phyloP scores from a whole-genome alignment of 2,888 invertebrate genomes.

The Hydropsyche betteni region DNA sequence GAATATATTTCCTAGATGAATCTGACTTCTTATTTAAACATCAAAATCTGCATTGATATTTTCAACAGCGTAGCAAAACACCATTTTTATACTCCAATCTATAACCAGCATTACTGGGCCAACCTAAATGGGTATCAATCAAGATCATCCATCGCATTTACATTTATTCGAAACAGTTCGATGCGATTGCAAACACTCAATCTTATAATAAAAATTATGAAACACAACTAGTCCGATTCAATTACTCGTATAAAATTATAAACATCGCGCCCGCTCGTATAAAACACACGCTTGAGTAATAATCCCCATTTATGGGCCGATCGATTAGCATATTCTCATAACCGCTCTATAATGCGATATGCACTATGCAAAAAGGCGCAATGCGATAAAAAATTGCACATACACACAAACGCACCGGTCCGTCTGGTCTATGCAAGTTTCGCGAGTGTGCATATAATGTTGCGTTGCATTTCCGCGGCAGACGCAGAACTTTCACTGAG shows the following conservation, averaged over 20 bases:
- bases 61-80: no score
- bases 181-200: no score
- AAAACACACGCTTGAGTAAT: constrained; percentile 31
- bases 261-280: not conserved
- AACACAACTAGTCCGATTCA: no score
- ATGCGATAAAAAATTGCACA: constrained; percentile 13
- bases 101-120: no score
- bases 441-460: constrained; percentile 17
- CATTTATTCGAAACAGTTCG: no score
- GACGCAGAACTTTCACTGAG: constrained; percentile 37
- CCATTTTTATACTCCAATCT: no score
- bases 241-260: constrained; percentile 23
- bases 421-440: constrained; percentile 2
- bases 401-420: constrained; percentile 9
- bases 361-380: constrained; percentile 38
- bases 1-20: no score
- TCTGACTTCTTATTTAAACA: no score
- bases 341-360: constrained; percentile 27
- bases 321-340: constrained; percentile 44
- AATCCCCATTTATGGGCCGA: constrained; percentile 37
- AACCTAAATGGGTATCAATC: no score
- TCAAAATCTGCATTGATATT: no score
- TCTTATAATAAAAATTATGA: no score
- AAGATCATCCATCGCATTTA: no score
- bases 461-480: constrained; percentile 34